Evolutionary conservation across 2,888 invertebrate genomes (phyloP).

Genomic region (Monochamus alternatus): DNA sequence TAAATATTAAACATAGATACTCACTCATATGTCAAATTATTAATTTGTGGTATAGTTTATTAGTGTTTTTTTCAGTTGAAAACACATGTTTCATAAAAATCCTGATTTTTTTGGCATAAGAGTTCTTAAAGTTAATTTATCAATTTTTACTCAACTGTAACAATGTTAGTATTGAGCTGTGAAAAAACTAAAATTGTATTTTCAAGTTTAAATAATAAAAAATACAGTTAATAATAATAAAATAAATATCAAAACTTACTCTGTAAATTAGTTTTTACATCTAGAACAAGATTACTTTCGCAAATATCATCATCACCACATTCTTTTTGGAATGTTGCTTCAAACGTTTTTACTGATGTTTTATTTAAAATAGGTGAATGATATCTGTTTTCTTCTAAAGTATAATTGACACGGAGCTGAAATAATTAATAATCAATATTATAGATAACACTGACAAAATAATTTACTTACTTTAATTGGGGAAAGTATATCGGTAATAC

Average conservation of each 20-base stretch:
- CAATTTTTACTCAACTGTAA: no score
- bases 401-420: constrained; percentile 88
- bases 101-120: no score
- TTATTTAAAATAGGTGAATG: constrained; percentile 92
- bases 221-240: no score
- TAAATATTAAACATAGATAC: no score
- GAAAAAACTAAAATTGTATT: no score
- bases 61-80: no score
- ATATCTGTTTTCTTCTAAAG: constrained; percentile 82
- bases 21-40: no score
- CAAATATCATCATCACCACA: constrained; percentile 92
- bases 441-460: constrained; percentile 14
- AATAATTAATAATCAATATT: constrained; percentile 48
- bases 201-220: no score
- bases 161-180: no score
- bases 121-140: no score
- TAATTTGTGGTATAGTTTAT: no score
- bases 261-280: constrained; percentile 73
- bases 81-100: no score
- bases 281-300: constrained; percentile 84
- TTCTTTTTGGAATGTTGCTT: constrained; percentile 92
- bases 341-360: constrained; percentile 84
- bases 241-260: constrained; percentile 60
- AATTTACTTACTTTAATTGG: constrained; percentile 74
- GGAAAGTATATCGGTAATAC: constrained; percentile 89